Evolutionary conservation across 2,113 vertebrate species (phyloP).

Genomic region (Passer domesticus): DNA sequence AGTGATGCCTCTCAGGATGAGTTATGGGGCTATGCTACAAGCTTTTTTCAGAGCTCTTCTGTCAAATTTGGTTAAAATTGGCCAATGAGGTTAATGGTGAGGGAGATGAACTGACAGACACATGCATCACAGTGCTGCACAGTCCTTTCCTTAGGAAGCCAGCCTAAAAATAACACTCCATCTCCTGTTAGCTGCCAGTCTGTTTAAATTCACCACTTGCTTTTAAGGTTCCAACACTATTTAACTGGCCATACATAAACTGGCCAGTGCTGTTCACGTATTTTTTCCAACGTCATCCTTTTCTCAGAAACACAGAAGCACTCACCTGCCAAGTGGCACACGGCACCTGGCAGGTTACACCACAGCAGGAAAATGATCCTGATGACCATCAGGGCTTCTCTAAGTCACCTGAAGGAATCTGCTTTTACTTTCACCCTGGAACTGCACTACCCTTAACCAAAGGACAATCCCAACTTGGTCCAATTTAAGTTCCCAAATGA

Average conservation of each 20-base stretch:
- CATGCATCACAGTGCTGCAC: background rate
- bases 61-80: slow-evolving; percentile 25
- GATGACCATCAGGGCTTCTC: background rate
- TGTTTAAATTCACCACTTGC: background rate
- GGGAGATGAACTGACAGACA: background rate
- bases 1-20: background rate
- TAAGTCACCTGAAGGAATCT: background rate
- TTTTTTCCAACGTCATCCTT: background rate
- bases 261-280: background rate
- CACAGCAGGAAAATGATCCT: background rate
- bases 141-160: background rate
- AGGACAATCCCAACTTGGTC: background rate
- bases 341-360: background rate
- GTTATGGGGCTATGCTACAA: background rate
- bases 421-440: background rate
- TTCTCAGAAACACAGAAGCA: background rate
- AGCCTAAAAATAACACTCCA: slow-evolving; percentile 30
- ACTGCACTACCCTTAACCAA: background rate
- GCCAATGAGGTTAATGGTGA: background rate
- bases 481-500: background rate
- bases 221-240: background rate
- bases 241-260: background rate
- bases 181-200: background rate
- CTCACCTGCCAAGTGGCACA: background rate
- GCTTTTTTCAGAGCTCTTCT: background rate